A percentile compares a stretch with the other conserved stretches of the same genome.
Conservation (phyloP, 2,797 vertebrate species). For the Anniella stebbinsi region DNA sequence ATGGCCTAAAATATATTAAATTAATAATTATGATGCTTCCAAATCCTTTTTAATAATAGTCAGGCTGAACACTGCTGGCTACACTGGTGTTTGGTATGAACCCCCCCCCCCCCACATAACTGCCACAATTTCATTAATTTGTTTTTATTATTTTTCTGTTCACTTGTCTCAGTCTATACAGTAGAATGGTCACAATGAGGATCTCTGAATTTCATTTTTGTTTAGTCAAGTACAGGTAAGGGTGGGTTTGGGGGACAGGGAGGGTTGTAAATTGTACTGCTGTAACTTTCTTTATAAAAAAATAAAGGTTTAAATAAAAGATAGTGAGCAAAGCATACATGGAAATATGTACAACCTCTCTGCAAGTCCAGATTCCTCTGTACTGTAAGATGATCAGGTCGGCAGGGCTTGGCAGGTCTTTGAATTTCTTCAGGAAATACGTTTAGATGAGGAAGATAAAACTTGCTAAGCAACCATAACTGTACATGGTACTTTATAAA, state of each 20-base stretch:
- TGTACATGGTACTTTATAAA: not conserved
- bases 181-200: not conserved
- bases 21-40: no score
- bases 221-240: not conserved
- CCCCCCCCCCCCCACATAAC: not conserved
- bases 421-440: not conserved
- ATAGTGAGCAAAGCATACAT: not conserved
- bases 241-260: not conserved
- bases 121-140: not conserved
- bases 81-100: not conserved
- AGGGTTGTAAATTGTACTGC: no score
- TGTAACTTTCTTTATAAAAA: not conserved
- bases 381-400: not conserved
- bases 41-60: no score
- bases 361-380: not conserved
- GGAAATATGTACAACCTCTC: not conserved
- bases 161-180: not conserved
- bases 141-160: not conserved
- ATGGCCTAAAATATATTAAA: slow-evolving; percentile 4
- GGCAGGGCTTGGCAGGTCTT: not conserved
- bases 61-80: not conserved
- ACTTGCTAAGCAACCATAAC: not conserved
- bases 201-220: not conserved
- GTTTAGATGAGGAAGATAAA: not conserved
- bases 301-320: not conserved